phyloP scores from a whole-genome alignment of 2,888 invertebrate genomes.

The Ochropleura leucogaster region DNA sequence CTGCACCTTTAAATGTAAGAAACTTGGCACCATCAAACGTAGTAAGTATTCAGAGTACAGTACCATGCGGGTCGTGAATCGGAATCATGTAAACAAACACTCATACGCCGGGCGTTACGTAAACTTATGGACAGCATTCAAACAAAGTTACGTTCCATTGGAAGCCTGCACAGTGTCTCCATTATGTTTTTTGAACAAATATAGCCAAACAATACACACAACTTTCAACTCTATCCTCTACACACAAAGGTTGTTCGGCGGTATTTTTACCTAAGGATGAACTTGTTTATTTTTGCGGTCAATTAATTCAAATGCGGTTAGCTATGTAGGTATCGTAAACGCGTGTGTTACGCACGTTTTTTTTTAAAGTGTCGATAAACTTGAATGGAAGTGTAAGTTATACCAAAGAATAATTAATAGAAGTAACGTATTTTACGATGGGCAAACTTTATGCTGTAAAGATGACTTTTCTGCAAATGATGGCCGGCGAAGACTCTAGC shows the following conservation, averaged over 20 bases:
- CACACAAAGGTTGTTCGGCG: conserved; percentile 18
- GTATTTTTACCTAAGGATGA: conserved; percentile 21
- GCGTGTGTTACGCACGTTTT: conserved; percentile 16
- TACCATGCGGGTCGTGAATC: conserved; percentile 37
- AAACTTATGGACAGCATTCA: conserved; percentile 59
- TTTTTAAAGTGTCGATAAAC: conserved; percentile 31
- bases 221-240: conserved; percentile 45
- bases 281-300: conserved; percentile 63
- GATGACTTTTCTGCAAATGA: background rate
- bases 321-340: conserved; percentile 22
- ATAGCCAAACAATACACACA: conserved; percentile 16
- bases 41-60: conserved; percentile 23
- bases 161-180: conserved; percentile 72
- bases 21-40: background rate
- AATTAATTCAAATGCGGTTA: conserved; percentile 58
- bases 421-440: background rate
- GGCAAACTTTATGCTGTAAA: background rate
- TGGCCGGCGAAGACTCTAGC: no score
- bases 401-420: no score
- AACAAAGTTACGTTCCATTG: conserved; percentile 61
- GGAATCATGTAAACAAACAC: conserved; percentile 59
- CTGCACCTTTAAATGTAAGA: no score
- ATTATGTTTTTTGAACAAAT: conserved; percentile 57
- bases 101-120: conserved; percentile 47
- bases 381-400: conserved; percentile 18